A percentile compares a stretch with the other conserved stretches of the same genome.
Conservation (phyloP, 2,888 invertebrate species). For the Tridacna gigas region DNA sequence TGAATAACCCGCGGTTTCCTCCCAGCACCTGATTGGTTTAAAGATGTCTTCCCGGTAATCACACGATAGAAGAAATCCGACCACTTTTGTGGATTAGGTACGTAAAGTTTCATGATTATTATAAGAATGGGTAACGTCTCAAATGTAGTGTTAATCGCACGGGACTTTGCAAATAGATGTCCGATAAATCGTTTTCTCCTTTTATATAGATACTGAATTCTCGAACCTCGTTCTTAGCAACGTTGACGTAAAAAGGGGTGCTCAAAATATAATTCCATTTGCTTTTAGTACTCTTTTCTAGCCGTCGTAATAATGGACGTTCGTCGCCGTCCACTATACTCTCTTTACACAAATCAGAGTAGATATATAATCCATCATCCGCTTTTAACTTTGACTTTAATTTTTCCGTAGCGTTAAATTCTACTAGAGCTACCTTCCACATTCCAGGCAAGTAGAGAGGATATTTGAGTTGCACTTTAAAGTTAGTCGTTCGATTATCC, state of each 20-base stretch:
- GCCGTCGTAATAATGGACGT: constrained; percentile 20
- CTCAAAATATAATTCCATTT: constrained; percentile 7
- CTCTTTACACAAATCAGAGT: constrained; percentile 21
- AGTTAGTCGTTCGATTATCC: constrained; percentile 19
- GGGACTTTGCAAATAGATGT: constrained; percentile 15
- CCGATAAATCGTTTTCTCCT: not conserved
- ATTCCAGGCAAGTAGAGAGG: constrained; percentile 26
- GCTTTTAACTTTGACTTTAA: not conserved
- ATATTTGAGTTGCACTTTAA: constrained; percentile 26
- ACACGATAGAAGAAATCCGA: constrained; percentile 49
- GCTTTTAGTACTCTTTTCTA: constrained; percentile 25
- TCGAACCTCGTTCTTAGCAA: constrained; percentile 11
- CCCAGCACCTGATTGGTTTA: constrained; percentile 44
- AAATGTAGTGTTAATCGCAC: constrained; percentile 52
- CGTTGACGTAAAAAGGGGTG: constrained; percentile 12
- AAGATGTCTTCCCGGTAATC: constrained; percentile 31
- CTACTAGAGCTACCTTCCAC: constrained; percentile 31
- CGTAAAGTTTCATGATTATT: constrained; percentile 49
- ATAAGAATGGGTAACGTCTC: constrained; percentile 19
- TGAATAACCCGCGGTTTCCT: constrained; percentile 33
- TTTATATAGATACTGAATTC: constrained; percentile 57
- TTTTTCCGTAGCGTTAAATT: constrained; percentile 24
- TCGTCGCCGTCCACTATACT: constrained; percentile 20
- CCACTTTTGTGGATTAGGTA: constrained; percentile 61
- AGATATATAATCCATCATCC: constrained; percentile 4